Evolutionary conservation across 2,888 invertebrate species (phyloP), one percentile per base, ranked within the genome.

Genomic region (Pristionchus mayeri): DNA sequence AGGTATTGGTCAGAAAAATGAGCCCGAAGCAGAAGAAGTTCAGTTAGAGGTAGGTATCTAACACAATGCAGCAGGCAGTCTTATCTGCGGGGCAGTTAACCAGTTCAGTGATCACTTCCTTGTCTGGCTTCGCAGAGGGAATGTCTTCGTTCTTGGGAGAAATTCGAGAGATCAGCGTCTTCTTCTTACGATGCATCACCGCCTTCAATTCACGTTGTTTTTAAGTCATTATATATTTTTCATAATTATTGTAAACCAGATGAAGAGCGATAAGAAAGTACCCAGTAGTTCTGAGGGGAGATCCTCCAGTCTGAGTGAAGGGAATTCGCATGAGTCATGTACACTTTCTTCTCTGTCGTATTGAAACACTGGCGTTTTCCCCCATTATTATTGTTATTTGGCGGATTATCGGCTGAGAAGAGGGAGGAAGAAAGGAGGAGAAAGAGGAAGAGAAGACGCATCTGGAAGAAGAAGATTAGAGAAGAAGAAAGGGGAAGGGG

Each of bases 401-500:
- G n/a, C n/a, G n/a, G n/a, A n/a, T n/a, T n/a, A n/a, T n/a, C n/a
- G n/a, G n/a, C n/a, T 54, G 54, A 7, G 24, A 27, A 11, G 30
- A 30, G 30, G 27, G 60, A 60, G 60, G 60, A 13, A 57, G 57
- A 57, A 24, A 2, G 57, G 24, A 57, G 1, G 24, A 60, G 60
- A 13, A 60, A 6, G 60, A 60, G 13, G 27, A 60, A 60, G 60
- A 27, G 60, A 60, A 60, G 60, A 60, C 60, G 60, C 60, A 60
- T 60, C 60, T 60, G 30, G 11, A 60, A 30, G 16, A 24, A 24
- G 24, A 30, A 30, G n/a, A n/a, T n/a, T n/a, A n/a, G n/a, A n/a
- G n/a, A n/a, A n/a, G n/a, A n/a, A n/a, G n/a, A n/a, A n/a, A n/a
- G n/a, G n/a, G n/a, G n/a, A n/a, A n/a, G n/a, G n/a, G n/a, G n/a